phyloP scores from a whole-genome alignment of 2,888 invertebrate genomes.

The Macrosiphum euphorbiae region DNA sequence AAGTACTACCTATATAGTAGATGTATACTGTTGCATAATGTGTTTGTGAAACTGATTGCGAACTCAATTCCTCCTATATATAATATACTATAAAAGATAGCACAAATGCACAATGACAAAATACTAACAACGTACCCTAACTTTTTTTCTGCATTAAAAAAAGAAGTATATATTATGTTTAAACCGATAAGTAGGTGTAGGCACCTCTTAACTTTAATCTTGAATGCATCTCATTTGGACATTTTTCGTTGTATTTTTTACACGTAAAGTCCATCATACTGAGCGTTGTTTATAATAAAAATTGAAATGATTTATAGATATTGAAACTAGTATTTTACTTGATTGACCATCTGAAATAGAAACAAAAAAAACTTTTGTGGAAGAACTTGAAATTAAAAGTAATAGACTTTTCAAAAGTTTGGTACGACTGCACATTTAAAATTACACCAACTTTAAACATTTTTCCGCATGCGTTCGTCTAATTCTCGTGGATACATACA shows the following conservation, averaged over 20 bases:
- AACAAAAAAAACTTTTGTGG: background rate
- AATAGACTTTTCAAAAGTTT: background rate
- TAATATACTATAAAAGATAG: background rate
- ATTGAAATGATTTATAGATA: background rate
- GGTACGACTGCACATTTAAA: background rate
- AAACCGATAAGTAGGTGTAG: too few relatives aligned
- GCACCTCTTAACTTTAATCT: background rate
- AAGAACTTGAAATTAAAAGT: background rate
- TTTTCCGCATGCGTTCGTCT: background rate
- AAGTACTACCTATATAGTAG: too few relatives aligned
- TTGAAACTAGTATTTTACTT: background rate
- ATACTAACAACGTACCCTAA: background rate
- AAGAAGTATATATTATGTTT: background rate
- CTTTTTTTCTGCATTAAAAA: background rate
- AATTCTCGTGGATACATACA: background rate
- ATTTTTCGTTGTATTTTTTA: background rate
- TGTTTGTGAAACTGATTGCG: constrained; percentile 22
- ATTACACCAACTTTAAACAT: background rate
- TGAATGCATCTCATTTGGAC: background rate
- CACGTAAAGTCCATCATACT: background rate
- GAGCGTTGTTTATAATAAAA: background rate
- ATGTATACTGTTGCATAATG: background rate
- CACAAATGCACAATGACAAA: background rate
- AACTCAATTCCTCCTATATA: background rate
- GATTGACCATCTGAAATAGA: background rate